Base-by-base conservation (phyloP, 2,797 vertebrate genomes). In the Myoxocephalus aenaeus region DNA sequence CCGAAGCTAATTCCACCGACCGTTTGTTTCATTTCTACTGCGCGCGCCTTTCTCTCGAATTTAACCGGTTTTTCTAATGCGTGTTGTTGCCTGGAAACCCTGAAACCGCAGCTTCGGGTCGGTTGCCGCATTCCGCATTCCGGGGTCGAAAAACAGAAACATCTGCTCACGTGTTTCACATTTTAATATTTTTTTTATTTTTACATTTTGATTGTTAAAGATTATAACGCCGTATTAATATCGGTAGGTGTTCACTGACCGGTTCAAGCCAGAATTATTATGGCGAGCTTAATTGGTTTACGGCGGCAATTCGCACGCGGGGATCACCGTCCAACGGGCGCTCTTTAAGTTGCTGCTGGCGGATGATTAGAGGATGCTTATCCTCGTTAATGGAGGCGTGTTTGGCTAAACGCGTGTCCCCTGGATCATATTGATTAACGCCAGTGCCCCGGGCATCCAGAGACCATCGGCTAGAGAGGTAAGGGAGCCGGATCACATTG, bases 201-300 rank as follows among this genome's bases (percentile, higher is more conserved):
- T 22, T 5, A 53, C 29, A 40, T 42, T 42, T 42, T 42, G n/a
- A 42, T 42, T 42, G 40, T 42, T 13, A 42, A 42, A 42, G 32
- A 18, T 46, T 13, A 18, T 0, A 74, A 53, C 68, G 32, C 48
- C 32, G 48, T 51, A 27, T 42, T 58, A 22, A 61, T 15, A 56
- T 32, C 48, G 46, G 50, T 67, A 82, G 58, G 66, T 15, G 73
- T 79, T 71, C 15, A 32, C 73, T 18, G 83, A 91, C 92, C 88
- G 92, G 89, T 91, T 90, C 63, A 27, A 90, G 80, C 90, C 90
- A 91, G 90, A 92, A 88, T 88, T 83, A 81, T 87, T 77, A 85
- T 75, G 53, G 74, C 73, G 46, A 38, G 64, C 72, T 80, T 91
- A 93, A 94, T 94, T 93, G 92, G 92, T 89, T 94, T 94, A 93